Percentiles rank a stretch among this genome's conserved stretches.
Conservation (phyloP, 64 coral and sea anemone species). For the Montipora foliosa region DNA sequence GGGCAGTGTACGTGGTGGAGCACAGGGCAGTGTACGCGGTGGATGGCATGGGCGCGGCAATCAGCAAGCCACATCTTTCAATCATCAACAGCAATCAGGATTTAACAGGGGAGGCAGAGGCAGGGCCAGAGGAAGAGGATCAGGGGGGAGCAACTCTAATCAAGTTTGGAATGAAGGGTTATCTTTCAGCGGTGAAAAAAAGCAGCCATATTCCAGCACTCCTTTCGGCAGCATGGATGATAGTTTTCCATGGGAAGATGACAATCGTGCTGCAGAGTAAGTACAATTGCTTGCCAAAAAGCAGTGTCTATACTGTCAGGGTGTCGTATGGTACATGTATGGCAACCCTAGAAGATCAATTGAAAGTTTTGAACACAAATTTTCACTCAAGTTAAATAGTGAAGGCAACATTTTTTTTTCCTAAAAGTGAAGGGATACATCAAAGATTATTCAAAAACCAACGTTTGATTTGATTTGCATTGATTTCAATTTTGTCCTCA, state of each 20-base stretch:
- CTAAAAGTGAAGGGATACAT: no score
- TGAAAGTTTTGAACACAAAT: no score
- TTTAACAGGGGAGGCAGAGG: slow-evolving; percentile 54
- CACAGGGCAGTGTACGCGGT: neutral
- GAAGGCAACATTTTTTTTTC: no score
- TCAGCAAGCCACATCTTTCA: slow-evolving; percentile 8
- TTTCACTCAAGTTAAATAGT: no score
- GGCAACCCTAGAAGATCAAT: no score
- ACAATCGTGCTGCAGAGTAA: slow-evolving; percentile 2
- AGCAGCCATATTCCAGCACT: no score
- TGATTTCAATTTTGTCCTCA: no score
- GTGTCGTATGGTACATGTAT: no score
- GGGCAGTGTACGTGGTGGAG: neutral
- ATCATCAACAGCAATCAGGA: neutral
- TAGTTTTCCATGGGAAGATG: slow-evolving; percentile 8
- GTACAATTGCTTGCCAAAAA: neutral
- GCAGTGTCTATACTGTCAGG: no score
- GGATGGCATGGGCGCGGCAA: slow-evolving; percentile 26
- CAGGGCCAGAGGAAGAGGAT: slow-evolving; percentile 24
- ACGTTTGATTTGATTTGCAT: no score
- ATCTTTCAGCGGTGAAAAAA: neutral
- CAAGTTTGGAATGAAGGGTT: slow-evolving; percentile 41
- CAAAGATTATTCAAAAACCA: no score
- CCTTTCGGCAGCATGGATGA: no score
- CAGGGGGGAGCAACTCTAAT: neutral